phyloP scores from a whole-genome alignment of 1,140 invertebrate species.

The Venturia canescens region DNA sequence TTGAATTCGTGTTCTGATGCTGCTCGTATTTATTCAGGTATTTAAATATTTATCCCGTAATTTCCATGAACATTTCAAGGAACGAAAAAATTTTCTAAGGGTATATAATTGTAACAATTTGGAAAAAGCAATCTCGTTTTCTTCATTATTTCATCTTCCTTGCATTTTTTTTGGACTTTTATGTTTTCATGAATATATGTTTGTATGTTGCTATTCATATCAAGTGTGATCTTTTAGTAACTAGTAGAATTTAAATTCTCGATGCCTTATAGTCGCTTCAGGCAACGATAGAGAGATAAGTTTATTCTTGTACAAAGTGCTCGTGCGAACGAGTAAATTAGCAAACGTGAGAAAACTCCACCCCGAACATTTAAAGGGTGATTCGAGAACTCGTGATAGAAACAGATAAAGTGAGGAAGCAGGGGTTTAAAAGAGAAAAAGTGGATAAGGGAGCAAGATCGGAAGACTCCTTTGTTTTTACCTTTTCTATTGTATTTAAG shows the following conservation, averaged over 20 bases:
- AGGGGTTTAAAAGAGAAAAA: neutral
- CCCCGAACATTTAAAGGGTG: neutral
- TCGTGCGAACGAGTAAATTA: slow-evolving; percentile 7
- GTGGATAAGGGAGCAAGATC: neutral
- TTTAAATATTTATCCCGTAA: too few species aligned
- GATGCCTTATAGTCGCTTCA: neutral
- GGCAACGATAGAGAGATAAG: slow-evolving; percentile 8
- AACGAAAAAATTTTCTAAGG: too few species aligned
- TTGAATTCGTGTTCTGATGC: too few species aligned
- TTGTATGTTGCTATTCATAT: too few species aligned
- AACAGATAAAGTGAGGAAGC: neutral
- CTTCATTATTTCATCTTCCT: too few species aligned
- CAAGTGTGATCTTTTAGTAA: neutral
- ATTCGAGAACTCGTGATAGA: neutral
- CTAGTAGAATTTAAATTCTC: neutral
- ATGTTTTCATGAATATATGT: too few species aligned
- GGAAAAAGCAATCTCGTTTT: too few species aligned
- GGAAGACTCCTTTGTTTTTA: neutral
- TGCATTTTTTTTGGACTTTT: too few species aligned
- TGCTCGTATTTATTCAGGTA: too few species aligned
- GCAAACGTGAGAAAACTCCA: slow-evolving; percentile 15
- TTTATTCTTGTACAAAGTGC: neutral
- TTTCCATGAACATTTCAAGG: too few species aligned
- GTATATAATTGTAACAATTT: too few species aligned
- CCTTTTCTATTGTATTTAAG: neutral